Conservation (phyloP, 2,888 invertebrate species). For the Cryptus armator region DNA sequence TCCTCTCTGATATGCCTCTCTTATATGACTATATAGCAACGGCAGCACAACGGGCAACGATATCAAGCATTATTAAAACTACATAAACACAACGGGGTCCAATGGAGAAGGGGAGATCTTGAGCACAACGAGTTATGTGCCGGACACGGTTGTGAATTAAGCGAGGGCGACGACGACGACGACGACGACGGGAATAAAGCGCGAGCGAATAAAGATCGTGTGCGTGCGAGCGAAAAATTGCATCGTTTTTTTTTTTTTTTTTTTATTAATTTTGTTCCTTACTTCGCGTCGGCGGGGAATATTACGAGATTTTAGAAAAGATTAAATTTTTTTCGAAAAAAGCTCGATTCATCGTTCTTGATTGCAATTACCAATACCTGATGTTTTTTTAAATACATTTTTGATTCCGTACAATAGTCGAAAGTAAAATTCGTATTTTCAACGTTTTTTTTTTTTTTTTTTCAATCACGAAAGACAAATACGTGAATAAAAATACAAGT, state of each 20-base stretch:
- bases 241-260: conserved; percentile 28
- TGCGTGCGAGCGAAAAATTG: conserved; percentile 35
- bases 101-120: conserved; percentile 14
- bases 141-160: conserved; percentile 82
- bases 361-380: too few relatives aligned
- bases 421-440: neutral
- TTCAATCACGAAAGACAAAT: too few relatives aligned
- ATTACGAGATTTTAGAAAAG: neutral
- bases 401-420: too few relatives aligned
- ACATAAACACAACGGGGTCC: conserved; percentile 81
- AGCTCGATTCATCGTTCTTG: too few relatives aligned
- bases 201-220: conserved; percentile 47
- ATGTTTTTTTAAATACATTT: too few relatives aligned
- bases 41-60: conserved; percentile 71
- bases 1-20: conserved; percentile 13
- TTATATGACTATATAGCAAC: conserved; percentile 12
- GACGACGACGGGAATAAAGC: conserved; percentile 75
- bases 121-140: conserved; percentile 81
- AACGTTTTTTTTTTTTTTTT: too few relatives aligned
- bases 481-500: too few relatives aligned
- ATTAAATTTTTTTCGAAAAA: too few relatives aligned
- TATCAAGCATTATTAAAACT: conserved; percentile 85
- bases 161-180: conserved; percentile 66
- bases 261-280: conserved; percentile 12
- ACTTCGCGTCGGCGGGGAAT: neutral